These are phyloP conservation scores for cat (Felis catus) DNA, from an alignment of 2,113 vertebrate species.

Conservation along the genomic window DNA sequence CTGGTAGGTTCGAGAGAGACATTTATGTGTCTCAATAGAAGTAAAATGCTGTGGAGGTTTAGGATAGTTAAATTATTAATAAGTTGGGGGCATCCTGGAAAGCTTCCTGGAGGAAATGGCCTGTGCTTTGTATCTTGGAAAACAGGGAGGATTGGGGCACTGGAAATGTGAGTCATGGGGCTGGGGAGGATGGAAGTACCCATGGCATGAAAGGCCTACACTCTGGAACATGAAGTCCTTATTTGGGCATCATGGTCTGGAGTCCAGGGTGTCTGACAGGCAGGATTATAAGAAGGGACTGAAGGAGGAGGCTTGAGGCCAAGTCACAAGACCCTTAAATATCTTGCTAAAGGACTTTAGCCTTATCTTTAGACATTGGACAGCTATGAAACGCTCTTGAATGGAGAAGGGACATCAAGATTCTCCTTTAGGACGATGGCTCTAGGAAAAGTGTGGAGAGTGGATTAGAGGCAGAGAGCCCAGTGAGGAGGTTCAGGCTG, in stretches of 20 bases:
- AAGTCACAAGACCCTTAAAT: not conserved
- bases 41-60: not conserved
- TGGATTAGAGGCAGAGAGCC: not conserved
- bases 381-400: not conserved
- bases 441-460: not conserved
- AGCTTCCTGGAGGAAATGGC: not conserved
- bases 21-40: not conserved
- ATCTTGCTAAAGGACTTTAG: not conserved
- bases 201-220: not conserved
- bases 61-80: not conserved
- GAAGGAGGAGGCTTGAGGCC: not conserved
- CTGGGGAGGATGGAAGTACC: not conserved
- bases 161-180: not conserved
- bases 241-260: not conserved
- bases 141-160: not conserved
- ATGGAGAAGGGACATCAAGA: not conserved
- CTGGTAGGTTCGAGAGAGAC: not conserved
- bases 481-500: not conserved
- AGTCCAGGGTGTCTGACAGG: not conserved
- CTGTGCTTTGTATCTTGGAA: constrained; percentile 10
- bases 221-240: not conserved
- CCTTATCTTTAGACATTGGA: not conserved
- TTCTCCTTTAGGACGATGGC: not conserved
- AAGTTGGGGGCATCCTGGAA: not conserved
- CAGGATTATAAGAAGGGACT: not conserved